Evolutionary conservation across 2,888 invertebrate genomes (phyloP), one percentile per base, ranked within the genome.

Genomic region (Mycogona germanica): DNA sequence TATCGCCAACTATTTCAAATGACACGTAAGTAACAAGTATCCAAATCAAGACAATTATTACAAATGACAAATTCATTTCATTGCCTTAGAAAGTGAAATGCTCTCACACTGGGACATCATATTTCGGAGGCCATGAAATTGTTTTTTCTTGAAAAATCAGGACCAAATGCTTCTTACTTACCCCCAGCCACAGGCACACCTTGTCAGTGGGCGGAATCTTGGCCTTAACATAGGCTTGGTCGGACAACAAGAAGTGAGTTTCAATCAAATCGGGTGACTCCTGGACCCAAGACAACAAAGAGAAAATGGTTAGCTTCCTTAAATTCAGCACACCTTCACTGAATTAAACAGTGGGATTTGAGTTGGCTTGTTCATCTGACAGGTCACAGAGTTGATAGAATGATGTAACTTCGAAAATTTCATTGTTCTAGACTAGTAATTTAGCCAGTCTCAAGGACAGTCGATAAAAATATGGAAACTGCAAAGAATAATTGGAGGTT

Each of bases 211-310:
- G 92, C 59, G 84, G 84, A 60, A 96, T 79, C 64, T 78, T 75
- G 1, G 96, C 93, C 74, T 84, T 80, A 37, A 84, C 78, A 71
- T 82, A 87, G 46, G 91, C 86, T 74, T 93, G 92, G 69, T 95
- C 93, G 62, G 92, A 92, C 26, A 96, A 75, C 62, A 93, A 75
- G 73, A 93, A 96, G 64, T 88, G 84, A 4, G 91, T 89, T 67
- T 89, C 84, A 66, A 86, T 75, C 59, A 83, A 80, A 52, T 76
- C 71, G 53, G 71, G 68, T 32, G 71, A 71, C 55, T 83, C 80
- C 64, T 71, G 59, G 17, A 63, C n/a, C n/a, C n/a, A n/a, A n/a
- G n/a, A n/a, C n/a, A n/a, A n/a, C n/a, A 58, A 42, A 30, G 58
- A 51, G 21, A 19, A 54, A 35, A 42, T 14, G 14, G 32, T n/a